Evolutionary conservation across 2,888 invertebrate genomes (phyloP).

Genomic region (Agonopterix arenella): DNA sequence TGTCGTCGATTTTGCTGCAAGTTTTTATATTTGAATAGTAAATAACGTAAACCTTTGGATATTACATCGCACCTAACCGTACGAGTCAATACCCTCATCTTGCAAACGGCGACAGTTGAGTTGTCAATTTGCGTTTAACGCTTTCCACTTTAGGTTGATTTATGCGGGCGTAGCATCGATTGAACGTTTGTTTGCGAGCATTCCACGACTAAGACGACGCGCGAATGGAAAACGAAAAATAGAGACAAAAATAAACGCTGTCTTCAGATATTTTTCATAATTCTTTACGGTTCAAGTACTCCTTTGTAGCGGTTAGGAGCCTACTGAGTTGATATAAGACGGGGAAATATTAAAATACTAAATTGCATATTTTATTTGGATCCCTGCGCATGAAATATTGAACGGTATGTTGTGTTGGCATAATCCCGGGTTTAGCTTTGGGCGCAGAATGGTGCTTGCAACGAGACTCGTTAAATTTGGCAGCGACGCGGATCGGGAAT

Average conservation of each 20-base stretch:
- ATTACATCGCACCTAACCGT: constrained; percentile 6
- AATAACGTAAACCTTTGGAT: neutral
- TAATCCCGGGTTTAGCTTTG: neutral
- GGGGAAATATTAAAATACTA: no score
- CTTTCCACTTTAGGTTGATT: constrained; percentile 40
- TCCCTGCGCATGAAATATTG: neutral
- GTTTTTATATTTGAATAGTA: no score
- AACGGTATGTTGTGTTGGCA: neutral
- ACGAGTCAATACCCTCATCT: constrained; percentile 31
- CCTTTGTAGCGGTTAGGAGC: no score
- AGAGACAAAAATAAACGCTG: constrained; percentile 13
- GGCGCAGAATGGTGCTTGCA: neutral
- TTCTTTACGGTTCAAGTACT: no score
- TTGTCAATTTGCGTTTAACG: constrained; percentile 51
- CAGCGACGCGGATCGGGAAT: constrained; percentile 29
- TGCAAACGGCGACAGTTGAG: constrained; percentile 34
- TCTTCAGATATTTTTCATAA: no score
- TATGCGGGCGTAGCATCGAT: constrained; percentile 37
- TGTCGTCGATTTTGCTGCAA: no score
- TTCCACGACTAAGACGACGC: constrained; percentile 12
- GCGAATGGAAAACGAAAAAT: constrained; percentile 23
- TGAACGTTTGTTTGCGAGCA: constrained; percentile 26
- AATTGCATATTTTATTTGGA: neutral
- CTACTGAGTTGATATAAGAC: no score
- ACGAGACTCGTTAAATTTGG: constrained; percentile 25